These are phyloP conservation scores for Lymantria monacha DNA, from an alignment of 2,888 invertebrate species.

Conservation along the genomic window DNA sequence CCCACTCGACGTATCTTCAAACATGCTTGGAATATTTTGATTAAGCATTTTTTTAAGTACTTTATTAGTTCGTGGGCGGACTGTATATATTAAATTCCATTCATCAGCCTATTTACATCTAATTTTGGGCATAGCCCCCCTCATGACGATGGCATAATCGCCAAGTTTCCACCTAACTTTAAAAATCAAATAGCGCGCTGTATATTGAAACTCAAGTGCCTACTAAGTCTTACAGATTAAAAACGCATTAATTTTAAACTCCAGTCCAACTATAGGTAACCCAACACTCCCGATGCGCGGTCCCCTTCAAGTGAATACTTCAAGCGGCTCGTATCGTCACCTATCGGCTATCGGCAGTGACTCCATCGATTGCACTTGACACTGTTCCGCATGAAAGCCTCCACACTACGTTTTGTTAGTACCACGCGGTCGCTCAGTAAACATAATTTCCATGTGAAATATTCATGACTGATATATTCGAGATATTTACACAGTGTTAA, in stretches of 20 bases:
- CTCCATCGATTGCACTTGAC: conserved; percentile 37
- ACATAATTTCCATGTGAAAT: not conserved
- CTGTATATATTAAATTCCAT: no score
- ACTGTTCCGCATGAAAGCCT: conserved; percentile 36
- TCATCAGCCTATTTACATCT: no score
- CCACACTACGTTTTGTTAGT: conserved; percentile 14
- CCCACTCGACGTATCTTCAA: conserved; percentile 15
- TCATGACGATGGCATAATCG: no score
- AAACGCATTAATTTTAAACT: no score
- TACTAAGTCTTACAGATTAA: no score
- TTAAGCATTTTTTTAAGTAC: conserved; percentile 1
- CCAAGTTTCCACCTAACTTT: no score
- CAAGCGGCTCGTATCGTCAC: conserved; percentile 8
- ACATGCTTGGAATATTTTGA: conserved; percentile 15
- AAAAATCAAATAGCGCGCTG: no score
- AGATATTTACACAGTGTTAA: no score
- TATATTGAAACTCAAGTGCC: no score
- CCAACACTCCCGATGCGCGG: not conserved
- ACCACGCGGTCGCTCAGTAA: not conserved
- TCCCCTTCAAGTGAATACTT: not conserved
- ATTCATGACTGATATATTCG: no score
- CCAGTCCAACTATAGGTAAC: not conserved
- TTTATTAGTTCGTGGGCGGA: not conserved
- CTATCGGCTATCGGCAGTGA: conserved; percentile 18
- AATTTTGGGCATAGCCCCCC: no score